Conservation (phyloP, 2,797 vertebrate species). For the Oreochromis grahami region DNA sequence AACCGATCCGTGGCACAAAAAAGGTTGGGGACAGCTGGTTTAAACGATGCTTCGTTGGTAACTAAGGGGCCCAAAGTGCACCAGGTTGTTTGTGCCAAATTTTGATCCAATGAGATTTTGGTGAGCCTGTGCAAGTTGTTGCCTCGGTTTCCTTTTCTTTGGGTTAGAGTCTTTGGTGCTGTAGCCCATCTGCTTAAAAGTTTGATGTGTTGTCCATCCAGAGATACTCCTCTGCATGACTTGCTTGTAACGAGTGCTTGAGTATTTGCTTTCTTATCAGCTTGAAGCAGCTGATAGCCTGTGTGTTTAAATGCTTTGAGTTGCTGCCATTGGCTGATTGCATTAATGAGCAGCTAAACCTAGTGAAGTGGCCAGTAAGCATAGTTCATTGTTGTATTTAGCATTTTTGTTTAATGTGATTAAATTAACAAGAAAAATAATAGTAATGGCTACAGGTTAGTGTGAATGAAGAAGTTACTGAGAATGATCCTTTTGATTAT, state of each 20-base stretch:
- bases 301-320: neutral
- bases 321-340: neutral
- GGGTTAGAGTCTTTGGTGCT: neutral
- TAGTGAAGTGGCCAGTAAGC: neutral
- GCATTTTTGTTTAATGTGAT: neutral
- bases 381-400: neutral
- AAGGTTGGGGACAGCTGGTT: no score
- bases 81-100: neutral
- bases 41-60: neutral
- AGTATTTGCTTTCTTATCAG: neutral
- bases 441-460: no score
- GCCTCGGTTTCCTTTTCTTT: neutral
- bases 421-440: neutral
- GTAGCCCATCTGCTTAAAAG: neutral
- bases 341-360: neutral
- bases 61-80: neutral
- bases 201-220: neutral
- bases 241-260: neutral
- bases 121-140: neutral
- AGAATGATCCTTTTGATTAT: neutral
- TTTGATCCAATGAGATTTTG: neutral
- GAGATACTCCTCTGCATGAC: neutral
- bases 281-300: neutral
- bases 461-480: neutral
- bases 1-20: no score